These are phyloP conservation scores for Platyura marginata DNA, from an alignment of 1,140 invertebrate genomes.

Conservation along the genomic window DNA sequence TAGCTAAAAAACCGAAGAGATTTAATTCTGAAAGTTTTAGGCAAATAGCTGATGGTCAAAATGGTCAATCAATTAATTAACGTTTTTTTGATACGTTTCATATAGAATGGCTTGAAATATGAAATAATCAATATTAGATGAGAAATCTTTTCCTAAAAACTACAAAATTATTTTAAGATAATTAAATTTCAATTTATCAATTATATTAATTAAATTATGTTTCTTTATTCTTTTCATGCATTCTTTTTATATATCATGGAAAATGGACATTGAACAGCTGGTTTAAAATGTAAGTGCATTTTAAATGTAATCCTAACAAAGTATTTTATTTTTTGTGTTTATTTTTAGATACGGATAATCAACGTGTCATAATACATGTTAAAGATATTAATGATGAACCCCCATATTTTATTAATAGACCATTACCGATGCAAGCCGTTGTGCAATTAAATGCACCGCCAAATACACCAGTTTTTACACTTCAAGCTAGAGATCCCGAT, in stretches of 20 bases:
- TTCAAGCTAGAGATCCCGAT: constrained; percentile 87
- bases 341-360: constrained; percentile 71
- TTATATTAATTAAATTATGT: background rate
- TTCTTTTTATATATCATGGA: background rate
- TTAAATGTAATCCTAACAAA: background rate
- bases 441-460: constrained; percentile 86
- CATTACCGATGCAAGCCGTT: constrained; percentile 88
- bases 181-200: too few relatives aligned
- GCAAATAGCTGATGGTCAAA: too few relatives aligned
- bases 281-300: constrained; percentile 10
- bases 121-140: too few relatives aligned
- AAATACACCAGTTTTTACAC: constrained; percentile 87
- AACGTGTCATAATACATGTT: constrained; percentile 84
- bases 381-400: constrained; percentile 93
- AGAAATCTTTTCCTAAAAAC: background rate
- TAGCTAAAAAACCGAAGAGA: too few relatives aligned
- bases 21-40: too few relatives aligned
- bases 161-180: too few relatives aligned
- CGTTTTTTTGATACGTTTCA: too few relatives aligned
- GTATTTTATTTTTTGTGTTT: constrained; percentile 1
- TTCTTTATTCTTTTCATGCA: background rate
- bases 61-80: too few relatives aligned
- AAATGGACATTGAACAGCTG: constrained; percentile 5
- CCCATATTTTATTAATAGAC: constrained; percentile 88
- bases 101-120: too few relatives aligned